A percentile compares a stretch with the other conserved stretches of the same genome.
These are phyloP conservation scores for Sciurus niger DNA, from an alignment of 2,113 vertebrate species.

Conservation along the genomic window DNA sequence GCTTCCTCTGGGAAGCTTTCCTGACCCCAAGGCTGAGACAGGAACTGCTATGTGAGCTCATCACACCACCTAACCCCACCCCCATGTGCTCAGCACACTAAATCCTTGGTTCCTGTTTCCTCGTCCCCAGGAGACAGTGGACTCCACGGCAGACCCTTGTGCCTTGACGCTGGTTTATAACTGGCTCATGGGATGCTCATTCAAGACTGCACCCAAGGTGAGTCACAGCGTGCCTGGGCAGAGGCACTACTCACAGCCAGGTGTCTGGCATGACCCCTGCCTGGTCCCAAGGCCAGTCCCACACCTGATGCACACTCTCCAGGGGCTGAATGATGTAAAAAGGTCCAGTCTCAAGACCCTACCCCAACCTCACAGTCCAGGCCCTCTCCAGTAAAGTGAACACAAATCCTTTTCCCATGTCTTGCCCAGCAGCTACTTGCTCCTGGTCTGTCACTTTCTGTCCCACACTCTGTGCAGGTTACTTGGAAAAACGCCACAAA, in stretches of 20 bases:
- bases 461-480: background rate
- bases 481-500: background rate
- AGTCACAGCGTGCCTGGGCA: conserved; percentile 44
- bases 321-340: background rate
- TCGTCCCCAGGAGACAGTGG: background rate
- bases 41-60: background rate
- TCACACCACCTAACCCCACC: background rate
- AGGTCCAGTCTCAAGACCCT: background rate
- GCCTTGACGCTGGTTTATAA: background rate
- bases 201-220: conserved; percentile 17
- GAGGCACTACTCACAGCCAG: background rate
- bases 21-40: background rate
- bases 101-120: background rate
- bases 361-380: background rate
- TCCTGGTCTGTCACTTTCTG: background rate
- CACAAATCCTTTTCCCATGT: conserved; percentile 10
- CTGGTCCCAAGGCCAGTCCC: background rate
- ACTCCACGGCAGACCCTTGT: background rate
- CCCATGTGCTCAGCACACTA: background rate
- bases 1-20: background rate
- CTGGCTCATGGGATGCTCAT: background rate
- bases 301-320: background rate
- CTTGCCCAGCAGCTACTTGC: background rate
- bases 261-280: background rate
- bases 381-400: background rate